Conservation (phyloP, 2,797 vertebrate genomes). For the Hippopotamyrus pictus region DNA sequence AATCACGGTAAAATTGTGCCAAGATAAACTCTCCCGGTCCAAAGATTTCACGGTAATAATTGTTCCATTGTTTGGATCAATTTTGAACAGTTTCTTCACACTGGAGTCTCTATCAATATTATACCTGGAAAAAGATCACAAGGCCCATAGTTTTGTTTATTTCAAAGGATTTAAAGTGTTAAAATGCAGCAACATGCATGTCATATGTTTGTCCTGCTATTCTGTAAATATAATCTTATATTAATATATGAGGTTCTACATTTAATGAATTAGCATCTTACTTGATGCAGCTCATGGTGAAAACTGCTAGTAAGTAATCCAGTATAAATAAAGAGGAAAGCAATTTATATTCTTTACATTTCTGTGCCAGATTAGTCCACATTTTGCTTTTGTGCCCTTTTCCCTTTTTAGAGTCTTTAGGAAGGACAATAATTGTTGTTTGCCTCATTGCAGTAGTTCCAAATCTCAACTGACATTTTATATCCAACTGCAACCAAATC, state of each 20-base stretch:
- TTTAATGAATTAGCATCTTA: not conserved
- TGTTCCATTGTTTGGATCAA: conserved; percentile 77
- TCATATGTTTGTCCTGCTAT: not conserved
- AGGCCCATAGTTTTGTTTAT: not conserved
- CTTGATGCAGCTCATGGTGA: not conserved
- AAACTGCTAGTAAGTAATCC: not conserved
- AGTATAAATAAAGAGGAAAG: not conserved
- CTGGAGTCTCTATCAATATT: conserved; percentile 60
- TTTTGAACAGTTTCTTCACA: conserved; percentile 65
- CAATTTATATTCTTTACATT: not conserved
- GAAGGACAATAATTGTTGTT: not conserved
- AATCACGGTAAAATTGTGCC: conserved; percentile 81
- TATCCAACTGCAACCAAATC: not conserved
- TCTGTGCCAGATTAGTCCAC: not conserved
- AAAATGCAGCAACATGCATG: not conserved
- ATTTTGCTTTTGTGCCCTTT: not conserved
- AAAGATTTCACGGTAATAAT: conserved; percentile 64
- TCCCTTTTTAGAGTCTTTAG: not conserved
- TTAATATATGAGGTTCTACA: not conserved
- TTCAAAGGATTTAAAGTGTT: not conserved
- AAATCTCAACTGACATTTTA: not conserved
- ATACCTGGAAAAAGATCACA: conserved; percentile 66
- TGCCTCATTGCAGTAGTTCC: not conserved
- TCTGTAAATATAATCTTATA: not conserved
- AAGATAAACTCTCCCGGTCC: conserved; percentile 75